A percentile compares a stretch with the other conserved stretches of the same genome.
Conservation (phyloP, 2,113 vertebrate genomes). For the Micronycteris hirsuta region DNA sequence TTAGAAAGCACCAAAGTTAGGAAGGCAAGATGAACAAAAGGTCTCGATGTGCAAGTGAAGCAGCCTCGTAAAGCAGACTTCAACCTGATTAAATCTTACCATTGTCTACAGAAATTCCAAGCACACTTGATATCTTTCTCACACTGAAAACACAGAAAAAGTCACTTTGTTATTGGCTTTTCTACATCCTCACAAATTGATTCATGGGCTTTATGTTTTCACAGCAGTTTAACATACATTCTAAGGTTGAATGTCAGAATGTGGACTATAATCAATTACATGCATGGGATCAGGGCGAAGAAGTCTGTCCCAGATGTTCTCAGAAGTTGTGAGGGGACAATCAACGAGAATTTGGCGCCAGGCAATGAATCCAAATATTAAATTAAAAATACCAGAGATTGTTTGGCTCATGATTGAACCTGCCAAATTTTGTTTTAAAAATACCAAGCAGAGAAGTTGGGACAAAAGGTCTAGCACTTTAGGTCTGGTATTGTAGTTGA, state of each 20-base stretch:
- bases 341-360: neutral
- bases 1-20: constrained; percentile 80
- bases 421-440: neutral
- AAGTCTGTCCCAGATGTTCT: neutral
- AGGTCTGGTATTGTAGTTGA: constrained; percentile 32
- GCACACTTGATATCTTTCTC: constrained; percentile 99
- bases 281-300: neutral
- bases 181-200: constrained; percentile 78
- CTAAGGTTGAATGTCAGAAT: constrained; percentile 74
- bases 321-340: neutral
- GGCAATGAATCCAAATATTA: neutral
- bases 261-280: constrained; percentile 74
- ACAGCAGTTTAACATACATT: constrained; percentile 48
- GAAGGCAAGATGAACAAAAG: constrained; percentile 77
- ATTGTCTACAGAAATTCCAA: constrained; percentile 99
- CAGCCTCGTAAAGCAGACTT: constrained; percentile 83
- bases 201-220: constrained; percentile 75
- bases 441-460: neutral
- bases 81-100: constrained; percentile 93
- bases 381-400: neutral
- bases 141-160: constrained; percentile 99
- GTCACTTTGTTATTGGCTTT: constrained; percentile 90
- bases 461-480: neutral
- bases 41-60: constrained; percentile 75
- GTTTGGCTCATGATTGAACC: neutral